These are phyloP conservation scores for Cosmia pyralina DNA, from an alignment of 2,888 invertebrate species.

Conservation along the genomic window DNA sequence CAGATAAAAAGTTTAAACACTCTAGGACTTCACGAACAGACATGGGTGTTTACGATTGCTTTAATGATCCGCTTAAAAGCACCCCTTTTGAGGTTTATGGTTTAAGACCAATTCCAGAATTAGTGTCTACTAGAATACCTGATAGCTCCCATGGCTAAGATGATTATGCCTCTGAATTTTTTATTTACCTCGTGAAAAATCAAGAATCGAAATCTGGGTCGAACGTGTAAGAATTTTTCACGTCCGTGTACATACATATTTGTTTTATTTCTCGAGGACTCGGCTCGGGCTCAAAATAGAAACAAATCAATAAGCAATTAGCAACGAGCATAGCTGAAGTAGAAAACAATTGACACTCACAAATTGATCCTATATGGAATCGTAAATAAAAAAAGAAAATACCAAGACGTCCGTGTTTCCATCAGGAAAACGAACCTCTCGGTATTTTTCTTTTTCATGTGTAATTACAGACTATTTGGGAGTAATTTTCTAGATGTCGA, in stretches of 20 bases:
- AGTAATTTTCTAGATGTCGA: constrained; percentile 22
- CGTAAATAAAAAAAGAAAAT: constrained; percentile 20
- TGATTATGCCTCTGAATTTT: background rate
- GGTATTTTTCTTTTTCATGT: constrained; percentile 23
- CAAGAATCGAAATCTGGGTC: background rate
- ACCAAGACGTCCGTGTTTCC: no score
- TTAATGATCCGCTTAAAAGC: constrained; percentile 28
- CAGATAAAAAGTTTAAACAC: constrained; percentile 30
- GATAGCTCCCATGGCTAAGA: background rate
- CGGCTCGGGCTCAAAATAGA: constrained; percentile 21
- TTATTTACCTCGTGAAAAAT: background rate
- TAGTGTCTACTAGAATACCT: constrained; percentile 14
- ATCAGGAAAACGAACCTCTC: background rate
- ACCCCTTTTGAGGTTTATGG: constrained; percentile 26
- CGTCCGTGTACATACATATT: background rate
- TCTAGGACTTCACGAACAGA: constrained; percentile 9
- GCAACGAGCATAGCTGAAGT: constrained; percentile 13
- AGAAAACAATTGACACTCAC: constrained; percentile 43
- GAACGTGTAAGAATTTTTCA: background rate
- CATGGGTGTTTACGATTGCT: constrained; percentile 24
- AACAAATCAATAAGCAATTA: constrained; percentile 56
- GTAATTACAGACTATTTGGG: constrained; percentile 40
- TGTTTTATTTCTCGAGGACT: constrained; percentile 20
- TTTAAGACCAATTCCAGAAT: constrained; percentile 16
- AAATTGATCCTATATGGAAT: constrained; percentile 41